phyloP scores from a whole-genome alignment of 2,888 invertebrate species.

The Cosmia trapezina region DNA sequence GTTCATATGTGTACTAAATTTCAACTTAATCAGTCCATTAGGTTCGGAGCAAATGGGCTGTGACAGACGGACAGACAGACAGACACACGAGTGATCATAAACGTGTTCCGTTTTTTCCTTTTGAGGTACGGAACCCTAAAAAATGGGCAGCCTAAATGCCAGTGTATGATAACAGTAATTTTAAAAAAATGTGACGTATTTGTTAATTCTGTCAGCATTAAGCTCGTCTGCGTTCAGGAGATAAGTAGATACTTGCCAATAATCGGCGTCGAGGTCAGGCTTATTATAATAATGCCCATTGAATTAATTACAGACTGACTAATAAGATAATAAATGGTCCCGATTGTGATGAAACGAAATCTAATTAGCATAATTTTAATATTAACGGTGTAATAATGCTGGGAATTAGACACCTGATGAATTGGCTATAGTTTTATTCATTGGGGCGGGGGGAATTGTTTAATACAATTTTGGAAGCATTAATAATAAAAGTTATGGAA shows the following conservation, averaged over 20 bases:
- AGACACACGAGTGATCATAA: too few species aligned
- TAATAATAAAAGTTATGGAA: too few species aligned
- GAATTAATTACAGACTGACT: slow-evolving; percentile 56
- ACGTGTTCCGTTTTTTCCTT: too few species aligned
- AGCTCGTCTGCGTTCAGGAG: slow-evolving; percentile 34
- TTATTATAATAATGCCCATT: slow-evolving; percentile 46
- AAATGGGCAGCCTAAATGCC: neutral
- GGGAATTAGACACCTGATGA: slow-evolving; percentile 39
- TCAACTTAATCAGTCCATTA: too few species aligned
- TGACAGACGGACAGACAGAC: too few species aligned
- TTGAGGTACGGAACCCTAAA: too few species aligned
- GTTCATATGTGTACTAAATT: too few species aligned
- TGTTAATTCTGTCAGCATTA: slow-evolving; percentile 13
- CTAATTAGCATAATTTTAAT: slow-evolving; percentile 57
- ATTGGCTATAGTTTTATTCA: slow-evolving; percentile 7
- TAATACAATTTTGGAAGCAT: too few species aligned
- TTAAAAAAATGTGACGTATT: slow-evolving; percentile 7
- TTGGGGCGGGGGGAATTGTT: neutral
- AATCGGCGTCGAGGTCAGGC: slow-evolving; percentile 26
- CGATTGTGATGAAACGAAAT: slow-evolving; percentile 48
- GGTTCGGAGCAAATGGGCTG: too few species aligned
- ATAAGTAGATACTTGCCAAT: slow-evolving; percentile 46
- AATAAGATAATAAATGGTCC: slow-evolving; percentile 59
- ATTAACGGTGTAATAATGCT: slow-evolving; percentile 37
- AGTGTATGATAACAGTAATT: neutral